Base-by-base conservation (phyloP, 2,797 vertebrate genomes). In the Arrhamphus sclerolepis region DNA sequence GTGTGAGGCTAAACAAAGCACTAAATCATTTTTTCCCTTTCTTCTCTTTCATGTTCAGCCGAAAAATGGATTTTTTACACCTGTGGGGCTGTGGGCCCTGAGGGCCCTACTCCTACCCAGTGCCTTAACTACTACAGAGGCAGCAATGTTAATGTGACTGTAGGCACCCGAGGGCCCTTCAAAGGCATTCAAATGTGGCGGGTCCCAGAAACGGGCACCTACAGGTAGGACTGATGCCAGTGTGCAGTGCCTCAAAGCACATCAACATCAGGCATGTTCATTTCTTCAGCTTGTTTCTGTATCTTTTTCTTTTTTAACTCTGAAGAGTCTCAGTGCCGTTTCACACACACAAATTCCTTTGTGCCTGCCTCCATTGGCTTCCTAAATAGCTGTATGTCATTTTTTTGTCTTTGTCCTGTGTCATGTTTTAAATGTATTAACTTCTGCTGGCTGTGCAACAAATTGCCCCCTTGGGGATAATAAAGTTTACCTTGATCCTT, bases 131-230 rank as follows among this genome's bases (percentile, higher is more conserved):
- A 93, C 81, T 99, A 99, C 85, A 93, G 92, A 72, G 94, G 90
- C 75, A 94, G 88, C 84, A 97, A 96, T 77, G 87, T 98, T 85
- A 96, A 94, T 16, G 95, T 98, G 86, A 86, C 92, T 3, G 94
- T 99, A 3, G 94, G 92, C 55, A 94, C 93, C 39, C 91, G 92
- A 60, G 95, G 95, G 38, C 86, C 91, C 48, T 91, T 95, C 84
- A 95, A 93, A 80, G 97, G 97, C 58, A 83, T 99, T 75, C 97
- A 99, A 77, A 94, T 92, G 85, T 99, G 97, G 97, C 92, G 82
- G 72, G 94, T 99, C 47, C 96, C 95, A n/a, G 95, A 95, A 86
- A 96, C 94, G 2, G 93, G 95, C 86, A 94, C 90, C 4, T 98
- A 97, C 93, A 97, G 96, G 97, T 98, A 82, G 16, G 66, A 59